phyloP scores from a whole-genome alignment of 2,888 invertebrate genomes.

The Tetragonula carbonaria region DNA sequence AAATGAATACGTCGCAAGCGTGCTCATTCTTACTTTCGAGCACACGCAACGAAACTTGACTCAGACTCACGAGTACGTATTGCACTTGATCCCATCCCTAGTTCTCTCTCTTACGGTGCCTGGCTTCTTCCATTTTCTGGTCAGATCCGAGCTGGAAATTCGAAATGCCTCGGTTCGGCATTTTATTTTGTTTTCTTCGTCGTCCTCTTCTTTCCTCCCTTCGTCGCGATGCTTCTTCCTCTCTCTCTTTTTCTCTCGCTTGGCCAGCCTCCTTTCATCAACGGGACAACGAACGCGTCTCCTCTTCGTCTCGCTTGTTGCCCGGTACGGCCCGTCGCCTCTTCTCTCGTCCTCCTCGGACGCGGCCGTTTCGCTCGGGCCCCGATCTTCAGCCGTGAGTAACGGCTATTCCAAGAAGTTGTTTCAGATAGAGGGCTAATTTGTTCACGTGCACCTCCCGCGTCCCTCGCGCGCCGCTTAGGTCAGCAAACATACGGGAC shows the following conservation, averaged over 20 bases:
- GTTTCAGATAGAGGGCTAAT: slow-evolving; percentile 83
- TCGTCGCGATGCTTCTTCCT: not conserved
- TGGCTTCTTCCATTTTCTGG: slow-evolving; percentile 36
- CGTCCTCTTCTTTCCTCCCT: slow-evolving; percentile 19
- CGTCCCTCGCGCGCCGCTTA: slow-evolving; percentile 44
- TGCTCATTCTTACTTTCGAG: too few relatives aligned
- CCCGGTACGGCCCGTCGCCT: slow-evolving; percentile 30
- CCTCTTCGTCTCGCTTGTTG: slow-evolving; percentile 35
- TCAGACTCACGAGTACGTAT: too few relatives aligned
- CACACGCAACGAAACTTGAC: too few relatives aligned
- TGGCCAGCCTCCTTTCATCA: slow-evolving; percentile 16
- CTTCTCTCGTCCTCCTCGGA: slow-evolving; percentile 55
- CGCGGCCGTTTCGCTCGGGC: slow-evolving; percentile 65
- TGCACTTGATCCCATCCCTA: not conserved
- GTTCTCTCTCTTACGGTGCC: slow-evolving; percentile 20
- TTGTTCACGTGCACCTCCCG: slow-evolving; percentile 79
- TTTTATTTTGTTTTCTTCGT: slow-evolving; percentile 65
- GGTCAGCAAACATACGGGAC: slow-evolving; percentile 59
- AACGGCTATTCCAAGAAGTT: slow-evolving; percentile 83
- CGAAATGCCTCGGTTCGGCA: slow-evolving; percentile 72
- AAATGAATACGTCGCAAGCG: too few relatives aligned
- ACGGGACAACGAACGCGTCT: slow-evolving; percentile 21
- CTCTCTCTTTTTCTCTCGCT: not conserved
- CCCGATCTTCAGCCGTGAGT: slow-evolving; percentile 76
- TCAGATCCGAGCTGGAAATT: slow-evolving; percentile 73